Evolutionary conservation across 2,888 invertebrate species (phyloP).

Genomic region (Cistogaster globosa): DNA sequence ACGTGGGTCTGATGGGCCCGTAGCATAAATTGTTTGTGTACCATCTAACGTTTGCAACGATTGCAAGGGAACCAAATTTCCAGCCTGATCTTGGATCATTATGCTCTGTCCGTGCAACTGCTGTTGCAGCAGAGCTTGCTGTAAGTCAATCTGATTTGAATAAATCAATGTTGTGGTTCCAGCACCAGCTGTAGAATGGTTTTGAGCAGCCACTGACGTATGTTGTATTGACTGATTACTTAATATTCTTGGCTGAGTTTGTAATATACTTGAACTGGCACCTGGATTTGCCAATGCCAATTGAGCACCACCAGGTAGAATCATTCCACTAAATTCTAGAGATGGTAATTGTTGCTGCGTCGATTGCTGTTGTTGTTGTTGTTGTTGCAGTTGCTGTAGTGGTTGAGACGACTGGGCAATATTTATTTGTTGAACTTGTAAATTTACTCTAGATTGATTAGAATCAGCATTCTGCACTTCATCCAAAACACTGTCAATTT

Average conservation of each 20-base stretch:
- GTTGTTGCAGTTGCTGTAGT: constrained; percentile 72
- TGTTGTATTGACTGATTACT: constrained; percentile 69
- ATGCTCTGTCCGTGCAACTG: constrained; percentile 81
- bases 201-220: constrained; percentile 71
- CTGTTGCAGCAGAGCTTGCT: constrained; percentile 81
- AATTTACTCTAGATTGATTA: constrained; percentile 64
- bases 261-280: constrained; percentile 75
- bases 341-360: constrained; percentile 77
- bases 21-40: constrained; percentile 79
- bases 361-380: constrained; percentile 71
- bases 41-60: constrained; percentile 77
- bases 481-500: constrained; percentile 80
- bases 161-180: constrained; percentile 79
- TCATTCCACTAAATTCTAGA: constrained; percentile 81
- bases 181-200: constrained; percentile 58
- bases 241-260: constrained; percentile 65
- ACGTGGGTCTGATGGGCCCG: constrained; percentile 73
- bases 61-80: constrained; percentile 80
- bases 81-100: constrained; percentile 81
- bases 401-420: constrained; percentile 62
- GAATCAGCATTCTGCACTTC: constrained; percentile 79
- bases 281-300: constrained; percentile 80
- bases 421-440: constrained; percentile 72
- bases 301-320: constrained; percentile 80
- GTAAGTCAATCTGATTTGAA: constrained; percentile 81